These are phyloP conservation scores for Anastatus disparis DNA, from an alignment of 1,140 invertebrate genomes.

Conservation along the genomic window DNA sequence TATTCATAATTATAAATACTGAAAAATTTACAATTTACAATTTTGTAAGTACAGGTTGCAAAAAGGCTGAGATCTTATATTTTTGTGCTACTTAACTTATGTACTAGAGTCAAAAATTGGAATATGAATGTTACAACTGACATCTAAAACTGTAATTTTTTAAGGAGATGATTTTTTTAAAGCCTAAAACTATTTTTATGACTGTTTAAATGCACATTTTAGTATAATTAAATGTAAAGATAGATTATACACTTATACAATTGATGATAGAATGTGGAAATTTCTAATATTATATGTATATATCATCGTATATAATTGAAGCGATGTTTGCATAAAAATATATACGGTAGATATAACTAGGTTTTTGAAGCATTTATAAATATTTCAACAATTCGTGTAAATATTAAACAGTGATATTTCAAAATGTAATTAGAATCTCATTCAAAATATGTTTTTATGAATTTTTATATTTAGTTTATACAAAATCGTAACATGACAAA, in stretches of 20 bases:
- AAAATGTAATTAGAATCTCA: conserved; percentile 19
- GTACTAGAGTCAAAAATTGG: too few relatives aligned
- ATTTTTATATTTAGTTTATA: conserved; percentile 10
- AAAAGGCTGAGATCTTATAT: neutral
- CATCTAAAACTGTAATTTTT: neutral
- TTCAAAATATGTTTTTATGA: neutral
- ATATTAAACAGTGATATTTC: conserved; percentile 6
- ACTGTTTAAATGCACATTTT: neutral
- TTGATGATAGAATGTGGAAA: too few relatives aligned
- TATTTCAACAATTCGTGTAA: conserved; percentile 24
- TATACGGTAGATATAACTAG: neutral
- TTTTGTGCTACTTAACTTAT: too few relatives aligned
- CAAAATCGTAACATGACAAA: conserved; percentile 2
- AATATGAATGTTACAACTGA: too few relatives aligned
- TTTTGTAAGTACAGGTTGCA: conserved; percentile 5
- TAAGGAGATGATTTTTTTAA: neutral
- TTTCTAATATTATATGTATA: too few relatives aligned
- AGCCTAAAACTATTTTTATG: neutral
- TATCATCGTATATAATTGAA: neutral
- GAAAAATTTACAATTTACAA: conserved; percentile 9
- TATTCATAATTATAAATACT: conserved; percentile 27
- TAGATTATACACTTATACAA: too few relatives aligned
- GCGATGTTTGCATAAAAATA: conserved; percentile 13
- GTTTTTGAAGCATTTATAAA: conserved; percentile 18
- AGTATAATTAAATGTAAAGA: too few relatives aligned